phyloP scores from a whole-genome alignment of 1,140 invertebrate genomes.

The Ceratosolen fusciceps region DNA sequence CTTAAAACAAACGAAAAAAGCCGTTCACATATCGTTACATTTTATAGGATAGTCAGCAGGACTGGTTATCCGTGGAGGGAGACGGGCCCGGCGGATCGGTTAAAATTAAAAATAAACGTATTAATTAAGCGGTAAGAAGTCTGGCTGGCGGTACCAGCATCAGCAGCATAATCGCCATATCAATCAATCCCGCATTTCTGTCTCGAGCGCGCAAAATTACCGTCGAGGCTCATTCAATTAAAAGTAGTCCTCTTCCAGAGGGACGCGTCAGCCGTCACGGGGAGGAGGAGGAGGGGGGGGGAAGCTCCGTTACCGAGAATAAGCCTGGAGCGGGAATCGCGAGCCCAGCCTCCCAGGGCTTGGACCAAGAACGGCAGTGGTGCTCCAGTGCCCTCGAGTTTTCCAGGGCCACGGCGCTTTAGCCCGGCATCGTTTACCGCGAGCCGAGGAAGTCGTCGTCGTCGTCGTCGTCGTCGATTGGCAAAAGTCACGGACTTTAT shows the following conservation, averaged over 20 bases:
- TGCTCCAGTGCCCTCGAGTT: slow-evolving; percentile 22
- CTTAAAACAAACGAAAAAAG: too few relatives aligned
- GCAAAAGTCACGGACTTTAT: background rate
- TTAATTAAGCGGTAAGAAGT: background rate
- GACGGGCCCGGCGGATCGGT: background rate
- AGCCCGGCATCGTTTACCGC: background rate
- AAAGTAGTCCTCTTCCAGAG: background rate
- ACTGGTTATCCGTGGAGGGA: background rate
- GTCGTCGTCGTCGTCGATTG: too few relatives aligned
- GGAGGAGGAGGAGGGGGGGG: too few relatives aligned
- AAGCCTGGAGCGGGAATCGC: background rate
- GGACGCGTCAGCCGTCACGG: too few relatives aligned
- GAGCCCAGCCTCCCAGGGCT: background rate
- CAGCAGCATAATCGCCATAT: background rate
- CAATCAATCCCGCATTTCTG: background rate
- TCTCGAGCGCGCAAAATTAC: background rate
- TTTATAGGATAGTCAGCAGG: background rate
- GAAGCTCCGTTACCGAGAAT: slow-evolving; percentile 24
- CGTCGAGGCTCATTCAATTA: background rate
- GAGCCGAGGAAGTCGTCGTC: too few relatives aligned
- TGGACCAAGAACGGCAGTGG: background rate
- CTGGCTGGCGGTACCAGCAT: background rate
- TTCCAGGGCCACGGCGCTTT: background rate
- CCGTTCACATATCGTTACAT: background rate
- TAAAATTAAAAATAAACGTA: background rate